Evolutionary conservation across 1,140 invertebrate species (phyloP).

Genomic region (Drosophila erecta): DNA sequence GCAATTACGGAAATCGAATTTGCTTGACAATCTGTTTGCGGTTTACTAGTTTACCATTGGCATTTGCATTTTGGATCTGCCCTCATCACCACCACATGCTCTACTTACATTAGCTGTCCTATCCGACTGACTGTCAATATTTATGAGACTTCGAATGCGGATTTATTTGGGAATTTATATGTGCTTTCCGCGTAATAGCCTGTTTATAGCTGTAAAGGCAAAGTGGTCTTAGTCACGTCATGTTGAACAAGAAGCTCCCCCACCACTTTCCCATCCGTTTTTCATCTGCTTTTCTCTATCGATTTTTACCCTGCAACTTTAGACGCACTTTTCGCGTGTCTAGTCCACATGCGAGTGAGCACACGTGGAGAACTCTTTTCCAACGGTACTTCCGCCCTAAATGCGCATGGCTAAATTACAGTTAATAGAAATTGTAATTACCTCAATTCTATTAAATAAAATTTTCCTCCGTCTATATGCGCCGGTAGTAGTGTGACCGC

Average conservation of each 20-base stretch:
- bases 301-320: constrained; percentile 55
- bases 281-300: constrained; percentile 42
- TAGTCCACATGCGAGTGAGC: constrained; percentile 30
- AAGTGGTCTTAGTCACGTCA: constrained; percentile 79
- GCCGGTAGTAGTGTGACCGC: constrained; percentile 28
- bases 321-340: constrained; percentile 60
- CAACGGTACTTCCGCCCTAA: neutral
- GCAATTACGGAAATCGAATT: constrained; percentile 70
- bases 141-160: constrained; percentile 32
- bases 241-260: constrained; percentile 38
- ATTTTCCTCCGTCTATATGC: constrained; percentile 52
- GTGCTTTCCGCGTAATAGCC: constrained; percentile 71
- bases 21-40: constrained; percentile 55
- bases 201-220: constrained; percentile 73
- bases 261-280: constrained; percentile 39
- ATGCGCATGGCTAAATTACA: constrained; percentile 8
- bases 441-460: constrained; percentile 49
- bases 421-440: constrained; percentile 51
- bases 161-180: constrained; percentile 63
- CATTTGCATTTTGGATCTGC: neutral
- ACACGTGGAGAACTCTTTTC: constrained; percentile 7
- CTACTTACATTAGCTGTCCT: constrained; percentile 62
- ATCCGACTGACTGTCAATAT: constrained; percentile 27
- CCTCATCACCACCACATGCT: constrained; percentile 8
- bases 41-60: neutral